Conservation (phyloP, 1,140 invertebrate genomes). For the Anastatus disparis region DNA sequence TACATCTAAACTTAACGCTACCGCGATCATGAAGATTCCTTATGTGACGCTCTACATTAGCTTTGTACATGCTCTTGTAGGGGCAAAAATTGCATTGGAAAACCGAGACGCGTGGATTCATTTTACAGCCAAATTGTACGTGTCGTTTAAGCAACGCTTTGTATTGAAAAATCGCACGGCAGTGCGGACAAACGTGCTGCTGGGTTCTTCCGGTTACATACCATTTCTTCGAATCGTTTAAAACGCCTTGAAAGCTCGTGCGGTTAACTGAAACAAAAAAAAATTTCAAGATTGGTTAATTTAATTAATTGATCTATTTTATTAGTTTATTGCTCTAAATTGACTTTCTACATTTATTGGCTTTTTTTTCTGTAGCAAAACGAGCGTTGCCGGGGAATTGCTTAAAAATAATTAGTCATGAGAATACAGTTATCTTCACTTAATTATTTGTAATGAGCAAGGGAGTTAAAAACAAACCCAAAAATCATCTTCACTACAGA, state of each 20-base stretch:
- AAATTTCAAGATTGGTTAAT: too few relatives aligned
- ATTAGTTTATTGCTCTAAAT: too few relatives aligned
- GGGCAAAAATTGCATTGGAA: constrained; percentile 58
- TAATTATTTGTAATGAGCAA: too few relatives aligned
- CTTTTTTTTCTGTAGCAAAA: too few relatives aligned
- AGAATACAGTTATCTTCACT: too few relatives aligned
- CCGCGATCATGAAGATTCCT: constrained; percentile 58
- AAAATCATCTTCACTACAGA: too few relatives aligned
- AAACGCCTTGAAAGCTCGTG: not conserved
- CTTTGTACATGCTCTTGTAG: constrained; percentile 60
- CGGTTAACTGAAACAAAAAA: constrained; percentile 26
- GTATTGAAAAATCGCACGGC: constrained; percentile 58
- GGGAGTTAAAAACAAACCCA: too few relatives aligned
- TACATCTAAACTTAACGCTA: constrained; percentile 58
- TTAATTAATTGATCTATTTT: too few relatives aligned
- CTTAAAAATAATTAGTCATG: too few relatives aligned
- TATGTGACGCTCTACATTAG: constrained; percentile 60
- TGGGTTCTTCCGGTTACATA: not conserved
- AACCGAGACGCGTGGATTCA: constrained; percentile 51
- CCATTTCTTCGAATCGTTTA: not conserved
- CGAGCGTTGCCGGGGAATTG: too few relatives aligned
- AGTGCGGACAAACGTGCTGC: constrained; percentile 54
- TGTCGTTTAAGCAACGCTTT: constrained; percentile 62
- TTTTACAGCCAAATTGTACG: constrained; percentile 60
- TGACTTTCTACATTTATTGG: too few relatives aligned